These are phyloP conservation scores for Calephelis virginiensis DNA, from an alignment of 1,140 invertebrate genomes.

Conservation along the genomic window DNA sequence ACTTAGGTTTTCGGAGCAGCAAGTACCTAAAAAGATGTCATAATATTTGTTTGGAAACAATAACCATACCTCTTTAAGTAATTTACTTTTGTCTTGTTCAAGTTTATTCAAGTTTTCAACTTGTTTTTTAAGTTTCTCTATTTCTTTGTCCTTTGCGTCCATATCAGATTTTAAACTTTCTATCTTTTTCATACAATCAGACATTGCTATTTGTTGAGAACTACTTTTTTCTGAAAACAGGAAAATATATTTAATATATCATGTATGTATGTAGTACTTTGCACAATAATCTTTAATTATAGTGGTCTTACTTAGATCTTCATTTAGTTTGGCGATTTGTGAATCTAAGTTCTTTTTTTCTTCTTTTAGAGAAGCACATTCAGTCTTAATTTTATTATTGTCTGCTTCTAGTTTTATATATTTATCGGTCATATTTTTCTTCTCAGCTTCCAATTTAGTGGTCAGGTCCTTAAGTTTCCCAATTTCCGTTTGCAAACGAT, in stretches of 20 bases:
- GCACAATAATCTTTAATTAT: no score
- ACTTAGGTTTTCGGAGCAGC: no score
- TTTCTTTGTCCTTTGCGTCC: slow-evolving; percentile 79
- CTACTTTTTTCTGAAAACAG: slow-evolving; percentile 63
- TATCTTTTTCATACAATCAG: slow-evolving; percentile 76
- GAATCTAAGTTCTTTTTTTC: slow-evolving; percentile 80
- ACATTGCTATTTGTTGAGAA: slow-evolving; percentile 75
- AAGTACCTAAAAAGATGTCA: not conserved
- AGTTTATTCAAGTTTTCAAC: slow-evolving; percentile 69
- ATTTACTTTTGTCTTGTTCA: slow-evolving; percentile 77
- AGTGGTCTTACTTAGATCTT: slow-evolving; percentile 72
- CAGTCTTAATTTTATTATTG: slow-evolving; percentile 43
- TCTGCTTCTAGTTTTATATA: slow-evolving; percentile 72
- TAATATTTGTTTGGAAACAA: slow-evolving; percentile 15
- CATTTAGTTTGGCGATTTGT: slow-evolving; percentile 78
- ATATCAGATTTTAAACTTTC: slow-evolving; percentile 79
- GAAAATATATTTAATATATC: not conserved
- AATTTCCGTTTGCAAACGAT: slow-evolving; percentile 76
- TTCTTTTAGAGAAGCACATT: slow-evolving; percentile 70
- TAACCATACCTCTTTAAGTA: slow-evolving; percentile 70
- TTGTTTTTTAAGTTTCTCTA: slow-evolving; percentile 80
- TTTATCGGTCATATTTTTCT: slow-evolving; percentile 71
- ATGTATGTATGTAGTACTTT: not conserved
- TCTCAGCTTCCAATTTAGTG: slow-evolving; percentile 71
- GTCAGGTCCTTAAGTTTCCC: slow-evolving; percentile 71